A percentile compares a stretch with the other conserved stretches of the same genome.
Conservation (phyloP, 2,113 vertebrate genomes). For the Channa maculata region DNA sequence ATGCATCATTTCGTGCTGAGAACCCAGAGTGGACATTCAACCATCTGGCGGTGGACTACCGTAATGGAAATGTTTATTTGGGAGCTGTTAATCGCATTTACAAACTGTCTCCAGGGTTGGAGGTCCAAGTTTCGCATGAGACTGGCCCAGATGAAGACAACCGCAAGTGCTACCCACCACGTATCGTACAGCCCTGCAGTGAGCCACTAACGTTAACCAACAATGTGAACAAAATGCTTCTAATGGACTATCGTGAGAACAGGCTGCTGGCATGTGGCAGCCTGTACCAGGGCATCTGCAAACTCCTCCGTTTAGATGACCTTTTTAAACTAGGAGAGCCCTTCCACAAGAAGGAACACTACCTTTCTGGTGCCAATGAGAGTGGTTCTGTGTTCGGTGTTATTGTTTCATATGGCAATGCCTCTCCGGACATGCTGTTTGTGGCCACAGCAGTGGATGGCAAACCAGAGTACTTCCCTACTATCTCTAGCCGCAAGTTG, state of each 20-base stretch:
- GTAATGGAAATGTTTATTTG: conserved; percentile 95
- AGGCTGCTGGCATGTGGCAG: conserved; percentile 95
- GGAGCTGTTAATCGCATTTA: conserved; percentile 98
- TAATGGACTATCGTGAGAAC: conserved; percentile 98
- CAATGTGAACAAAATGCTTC: conserved; percentile 98
- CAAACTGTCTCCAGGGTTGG: conserved; percentile 92
- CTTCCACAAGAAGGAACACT: conserved; percentile 98
- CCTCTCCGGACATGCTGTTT: conserved; percentile 95
- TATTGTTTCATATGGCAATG: conserved; percentile 94
- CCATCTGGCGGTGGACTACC: conserved; percentile 94
- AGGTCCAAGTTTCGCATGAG: conserved; percentile 92
- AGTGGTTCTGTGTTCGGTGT: conserved; percentile 97
- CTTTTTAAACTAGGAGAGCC: conserved; percentile 98
- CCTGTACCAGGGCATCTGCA: conserved; percentile 98
- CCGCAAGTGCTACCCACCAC: conserved; percentile 97
- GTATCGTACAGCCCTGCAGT: conserved; percentile 95
- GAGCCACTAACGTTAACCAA: conserved; percentile 93
- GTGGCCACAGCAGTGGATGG: conserved; percentile 97
- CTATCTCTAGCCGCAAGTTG: conserved; percentile 96
- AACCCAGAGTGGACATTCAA: conserved; percentile 92
- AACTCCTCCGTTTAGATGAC: conserved; percentile 95
- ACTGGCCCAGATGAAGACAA: conserved; percentile 98
- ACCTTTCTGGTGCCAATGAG: conserved; percentile 96
- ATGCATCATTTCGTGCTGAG: conserved; percentile 88
- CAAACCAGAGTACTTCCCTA: conserved; percentile 98